Conservation (phyloP, 2,113 vertebrate species). For the Tapirus terrestris region DNA sequence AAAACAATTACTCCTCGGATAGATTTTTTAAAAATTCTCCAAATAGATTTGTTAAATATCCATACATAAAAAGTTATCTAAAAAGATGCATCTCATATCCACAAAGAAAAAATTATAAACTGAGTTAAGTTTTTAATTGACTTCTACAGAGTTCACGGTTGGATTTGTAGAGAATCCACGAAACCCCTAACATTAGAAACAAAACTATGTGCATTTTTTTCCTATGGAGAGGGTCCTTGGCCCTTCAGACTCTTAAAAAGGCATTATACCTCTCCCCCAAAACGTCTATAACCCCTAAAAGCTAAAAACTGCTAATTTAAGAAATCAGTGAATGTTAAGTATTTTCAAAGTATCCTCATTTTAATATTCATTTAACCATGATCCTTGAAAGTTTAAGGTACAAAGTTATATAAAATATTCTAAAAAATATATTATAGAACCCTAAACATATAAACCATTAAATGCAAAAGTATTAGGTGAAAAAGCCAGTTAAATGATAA, state of each 20-base stretch:
- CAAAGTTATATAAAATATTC: neutral
- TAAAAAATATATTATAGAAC: neutral
- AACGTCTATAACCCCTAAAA: neutral
- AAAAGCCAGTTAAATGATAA: neutral
- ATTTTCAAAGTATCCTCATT: neutral
- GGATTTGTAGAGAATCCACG: neutral
- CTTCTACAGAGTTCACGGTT: neutral
- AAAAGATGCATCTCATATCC: neutral
- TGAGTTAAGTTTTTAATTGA: too few species aligned
- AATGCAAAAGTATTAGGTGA: neutral
- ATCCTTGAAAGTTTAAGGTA: neutral
- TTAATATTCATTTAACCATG: neutral
- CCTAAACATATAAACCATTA: neutral
- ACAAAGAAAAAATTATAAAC: neutral
- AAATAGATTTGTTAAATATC: neutral
- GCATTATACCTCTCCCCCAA: neutral
- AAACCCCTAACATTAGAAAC: neutral
- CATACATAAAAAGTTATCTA: neutral
- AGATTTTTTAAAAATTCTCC: neutral
- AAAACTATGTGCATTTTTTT: neutral
- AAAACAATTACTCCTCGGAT: too few species aligned
- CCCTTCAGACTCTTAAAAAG: neutral
- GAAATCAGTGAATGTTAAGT: neutral
- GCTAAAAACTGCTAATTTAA: neutral
- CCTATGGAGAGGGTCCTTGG: neutral